Percentiles rank a stretch among this genome's conserved stretches.
These are phyloP conservation scores for Ceryle rudis DNA, from an alignment of 2,797 vertebrate genomes.

Conservation along the genomic window DNA sequence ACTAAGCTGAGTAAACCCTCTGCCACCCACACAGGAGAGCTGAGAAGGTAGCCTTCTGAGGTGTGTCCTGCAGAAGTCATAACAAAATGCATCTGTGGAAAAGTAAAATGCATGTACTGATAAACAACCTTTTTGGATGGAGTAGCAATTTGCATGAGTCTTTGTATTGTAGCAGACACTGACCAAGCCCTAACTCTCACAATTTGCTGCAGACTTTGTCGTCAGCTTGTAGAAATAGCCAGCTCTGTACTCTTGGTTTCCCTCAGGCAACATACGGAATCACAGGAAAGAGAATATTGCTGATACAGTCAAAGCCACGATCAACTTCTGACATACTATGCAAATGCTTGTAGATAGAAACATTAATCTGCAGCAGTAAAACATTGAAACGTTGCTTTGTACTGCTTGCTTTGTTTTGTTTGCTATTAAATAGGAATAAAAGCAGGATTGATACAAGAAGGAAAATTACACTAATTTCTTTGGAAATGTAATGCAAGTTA, in stretches of 20 bases:
- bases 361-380: not conserved
- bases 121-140: not conserved
- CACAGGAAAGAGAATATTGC: not conserved
- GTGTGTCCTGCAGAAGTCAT: not conserved
- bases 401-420: not conserved
- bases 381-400: not conserved
- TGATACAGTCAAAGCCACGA: not conserved
- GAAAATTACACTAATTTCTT: not conserved
- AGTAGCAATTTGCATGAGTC: not conserved
- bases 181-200: not conserved
- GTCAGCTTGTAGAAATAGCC: not conserved
- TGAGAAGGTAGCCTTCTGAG: not conserved
- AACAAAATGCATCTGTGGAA: not conserved
- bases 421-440: not conserved
- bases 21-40: not conserved
- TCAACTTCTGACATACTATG: not conserved
- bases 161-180: not conserved
- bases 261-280: not conserved
- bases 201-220: not conserved
- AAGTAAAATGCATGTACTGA: not conserved
- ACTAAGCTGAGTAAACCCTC: not conserved
- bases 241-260: not conserved
- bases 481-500: not conserved
- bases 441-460: not conserved
- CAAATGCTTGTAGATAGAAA: not conserved